Conservation (phyloP, 2,113 vertebrate genomes). For the Condylura cristata region DNA sequence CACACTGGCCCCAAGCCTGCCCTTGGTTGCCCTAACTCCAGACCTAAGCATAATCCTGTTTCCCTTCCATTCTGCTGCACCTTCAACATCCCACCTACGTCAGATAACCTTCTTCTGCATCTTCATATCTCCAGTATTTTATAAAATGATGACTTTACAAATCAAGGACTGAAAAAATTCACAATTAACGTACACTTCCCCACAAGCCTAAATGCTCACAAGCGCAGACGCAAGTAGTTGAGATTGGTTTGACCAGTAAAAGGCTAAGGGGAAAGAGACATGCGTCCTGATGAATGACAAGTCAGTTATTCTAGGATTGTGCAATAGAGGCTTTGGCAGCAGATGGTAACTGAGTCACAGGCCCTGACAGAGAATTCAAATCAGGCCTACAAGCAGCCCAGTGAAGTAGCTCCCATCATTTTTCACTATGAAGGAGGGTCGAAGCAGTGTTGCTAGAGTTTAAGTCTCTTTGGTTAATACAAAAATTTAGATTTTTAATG, state of each 20-base stretch:
- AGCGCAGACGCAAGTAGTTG: background rate
- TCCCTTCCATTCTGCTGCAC: background rate
- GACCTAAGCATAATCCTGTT: background rate
- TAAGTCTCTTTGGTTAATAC: background rate
- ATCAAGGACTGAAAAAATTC: background rate
- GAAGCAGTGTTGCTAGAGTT: background rate
- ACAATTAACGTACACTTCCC: background rate
- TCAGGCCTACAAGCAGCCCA: background rate
- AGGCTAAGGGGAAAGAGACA: background rate
- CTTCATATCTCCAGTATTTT: background rate
- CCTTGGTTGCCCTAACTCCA: background rate
- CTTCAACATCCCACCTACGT: background rate
- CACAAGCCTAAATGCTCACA: background rate
- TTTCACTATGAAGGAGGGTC: background rate
- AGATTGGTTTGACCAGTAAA: fast-evolving
- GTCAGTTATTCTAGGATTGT: background rate
- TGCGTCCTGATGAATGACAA: background rate
- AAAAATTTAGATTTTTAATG: background rate
- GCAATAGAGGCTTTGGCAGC: background rate
- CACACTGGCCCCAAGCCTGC: background rate
- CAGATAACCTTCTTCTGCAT: background rate
- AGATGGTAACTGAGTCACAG: background rate
- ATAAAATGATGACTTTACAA: background rate
- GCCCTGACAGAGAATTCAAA: background rate
- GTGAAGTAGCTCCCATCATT: background rate